phyloP scores from a whole-genome alignment of 2,888 invertebrate species.

The Troides helena region DNA sequence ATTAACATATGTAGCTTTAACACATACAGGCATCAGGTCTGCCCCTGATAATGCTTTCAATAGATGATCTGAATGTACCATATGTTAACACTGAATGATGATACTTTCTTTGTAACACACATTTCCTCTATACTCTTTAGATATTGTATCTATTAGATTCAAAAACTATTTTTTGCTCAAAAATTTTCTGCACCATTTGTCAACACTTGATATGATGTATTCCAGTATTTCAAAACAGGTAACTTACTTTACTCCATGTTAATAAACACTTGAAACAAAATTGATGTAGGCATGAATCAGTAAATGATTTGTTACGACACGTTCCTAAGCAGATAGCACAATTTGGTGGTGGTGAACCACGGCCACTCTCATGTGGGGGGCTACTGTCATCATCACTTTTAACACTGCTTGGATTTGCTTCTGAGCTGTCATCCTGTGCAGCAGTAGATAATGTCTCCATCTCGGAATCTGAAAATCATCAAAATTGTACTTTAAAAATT shows the following conservation, averaged over 20 bases:
- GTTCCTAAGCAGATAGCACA: constrained; percentile 96
- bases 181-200: no score
- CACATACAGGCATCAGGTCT: no score
- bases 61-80: no score
- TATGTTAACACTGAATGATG: no score
- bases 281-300: constrained; percentile 95
- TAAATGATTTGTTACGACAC: constrained; percentile 93
- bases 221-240: constrained; percentile 2
- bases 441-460: constrained; percentile 62
- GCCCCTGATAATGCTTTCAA: no score
- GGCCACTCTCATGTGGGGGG: constrained; percentile 58
- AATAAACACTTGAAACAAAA: constrained; percentile 96
- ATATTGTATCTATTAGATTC: no score
- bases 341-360: constrained; percentile 88
- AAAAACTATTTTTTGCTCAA: no score
- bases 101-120: no score
- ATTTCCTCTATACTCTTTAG: no score
- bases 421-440: constrained; percentile 57
- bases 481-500: neutral
- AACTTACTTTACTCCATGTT: constrained; percentile 93
- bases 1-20: no score
- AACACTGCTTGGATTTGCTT: constrained; percentile 67
- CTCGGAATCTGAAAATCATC: constrained; percentile 32
- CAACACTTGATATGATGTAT: neutral
- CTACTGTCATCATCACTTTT: constrained; percentile 77